phyloP scores from a whole-genome alignment of 2,113 vertebrate genomes.

The Gallinago media region DNA sequence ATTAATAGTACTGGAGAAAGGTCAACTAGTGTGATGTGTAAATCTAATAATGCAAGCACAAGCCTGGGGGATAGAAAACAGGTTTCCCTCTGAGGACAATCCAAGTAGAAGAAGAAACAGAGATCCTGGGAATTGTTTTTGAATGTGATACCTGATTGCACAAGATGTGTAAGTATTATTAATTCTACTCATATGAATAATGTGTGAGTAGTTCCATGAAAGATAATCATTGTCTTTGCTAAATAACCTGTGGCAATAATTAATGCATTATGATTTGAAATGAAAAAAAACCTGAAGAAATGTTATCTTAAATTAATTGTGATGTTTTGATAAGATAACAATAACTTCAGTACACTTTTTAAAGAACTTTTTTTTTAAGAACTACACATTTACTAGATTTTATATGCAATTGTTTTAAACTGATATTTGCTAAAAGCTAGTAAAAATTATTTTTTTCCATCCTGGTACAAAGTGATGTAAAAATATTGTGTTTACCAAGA shows the following conservation, averaged over 20 bases:
- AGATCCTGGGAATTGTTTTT: not conserved
- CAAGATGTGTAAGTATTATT: not conserved
- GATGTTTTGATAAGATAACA: not conserved
- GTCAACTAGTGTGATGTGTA: not conserved
- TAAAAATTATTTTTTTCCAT: not conserved
- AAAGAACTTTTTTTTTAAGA: not conserved
- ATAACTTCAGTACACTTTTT: not conserved
- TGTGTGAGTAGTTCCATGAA: not conserved
- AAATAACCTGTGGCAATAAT: not conserved
- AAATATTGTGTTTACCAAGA: not conserved
- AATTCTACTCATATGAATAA: not conserved
- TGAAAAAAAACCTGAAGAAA: not conserved
- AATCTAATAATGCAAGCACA: not conserved
- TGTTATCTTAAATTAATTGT: not conserved
- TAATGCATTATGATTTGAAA: not conserved
- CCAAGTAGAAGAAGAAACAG: not conserved
- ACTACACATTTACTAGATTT: not conserved
- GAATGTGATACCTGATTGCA: not conserved
- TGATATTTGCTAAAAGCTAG: not conserved
- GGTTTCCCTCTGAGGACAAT: not conserved
- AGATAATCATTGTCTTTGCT: not conserved
- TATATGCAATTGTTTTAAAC: not conserved
- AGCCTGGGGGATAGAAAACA: not conserved
- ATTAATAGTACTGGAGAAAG: not conserved
- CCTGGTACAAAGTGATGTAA: not conserved